These are phyloP conservation scores for Cricetomys ansorgei DNA, from an alignment of 2,113 vertebrate genomes.

Conservation along the genomic window DNA sequence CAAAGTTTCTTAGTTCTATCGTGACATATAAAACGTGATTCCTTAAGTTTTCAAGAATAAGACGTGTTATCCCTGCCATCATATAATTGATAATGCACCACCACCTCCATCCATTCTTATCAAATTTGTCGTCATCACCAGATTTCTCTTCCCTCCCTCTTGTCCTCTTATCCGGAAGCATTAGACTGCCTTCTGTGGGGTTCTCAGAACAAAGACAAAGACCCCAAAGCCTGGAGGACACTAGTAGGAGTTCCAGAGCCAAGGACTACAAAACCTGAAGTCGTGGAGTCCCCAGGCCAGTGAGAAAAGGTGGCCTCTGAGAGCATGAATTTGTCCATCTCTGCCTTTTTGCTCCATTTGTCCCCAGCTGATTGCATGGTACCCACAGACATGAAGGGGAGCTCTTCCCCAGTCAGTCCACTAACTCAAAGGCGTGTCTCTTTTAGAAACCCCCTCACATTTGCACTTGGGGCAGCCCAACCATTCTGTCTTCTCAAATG, in stretches of 20 bases:
- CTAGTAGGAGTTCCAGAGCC: background rate
- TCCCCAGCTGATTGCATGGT: background rate
- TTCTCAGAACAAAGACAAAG: background rate
- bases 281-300: background rate
- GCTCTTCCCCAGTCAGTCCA: background rate
- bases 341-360: background rate
- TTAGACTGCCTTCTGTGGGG: background rate
- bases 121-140: background rate
- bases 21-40: constrained; percentile 9
- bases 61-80: background rate
- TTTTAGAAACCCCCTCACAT: background rate
- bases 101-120: background rate
- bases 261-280: background rate
- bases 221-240: background rate
- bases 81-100: background rate
- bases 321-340: background rate
- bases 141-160: background rate
- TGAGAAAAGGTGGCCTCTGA: background rate
- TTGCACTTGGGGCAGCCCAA: background rate
- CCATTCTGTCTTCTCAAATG: background rate
- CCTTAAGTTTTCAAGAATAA: constrained; percentile 28
- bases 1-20: constrained; percentile 12
- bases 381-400: background rate
- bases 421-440: background rate
- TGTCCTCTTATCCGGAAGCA: background rate